A percentile compares a stretch with the other conserved stretches of the same genome.
Evolutionary conservation across 2,797 vertebrate species (phyloP).

Genomic region (Syngnathus acus): DNA sequence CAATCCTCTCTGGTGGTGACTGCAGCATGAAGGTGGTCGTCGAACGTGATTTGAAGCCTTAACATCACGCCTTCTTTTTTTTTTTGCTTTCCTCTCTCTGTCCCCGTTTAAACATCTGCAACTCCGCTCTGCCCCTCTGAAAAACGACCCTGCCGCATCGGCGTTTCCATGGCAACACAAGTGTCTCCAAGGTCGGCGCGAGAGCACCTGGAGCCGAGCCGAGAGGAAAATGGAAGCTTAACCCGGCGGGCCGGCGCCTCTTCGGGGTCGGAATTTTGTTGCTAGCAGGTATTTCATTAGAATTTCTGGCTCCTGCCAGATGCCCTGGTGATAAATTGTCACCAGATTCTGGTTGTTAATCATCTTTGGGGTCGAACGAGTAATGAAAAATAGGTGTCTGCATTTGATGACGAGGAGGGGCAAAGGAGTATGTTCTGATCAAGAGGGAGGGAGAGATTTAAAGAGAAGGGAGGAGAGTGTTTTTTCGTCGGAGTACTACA

Average conservation of each 20-base stretch:
- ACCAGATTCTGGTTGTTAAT: constrained; percentile 42
- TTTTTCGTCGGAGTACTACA: constrained; percentile 38
- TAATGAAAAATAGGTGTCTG: constrained; percentile 41
- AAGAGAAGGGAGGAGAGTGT: constrained; percentile 36
- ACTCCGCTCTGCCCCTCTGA: constrained; percentile 22
- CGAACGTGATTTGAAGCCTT: constrained; percentile 11
- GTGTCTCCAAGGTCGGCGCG: constrained; percentile 75
- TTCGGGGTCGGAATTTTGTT: constrained; percentile 1
- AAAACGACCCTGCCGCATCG: constrained; percentile 59
- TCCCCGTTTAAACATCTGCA: constrained; percentile 24
- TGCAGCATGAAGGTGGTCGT: not conserved
- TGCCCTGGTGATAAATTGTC: constrained; percentile 48
- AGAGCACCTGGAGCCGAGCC: constrained; percentile 34
- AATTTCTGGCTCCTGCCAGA: constrained; percentile 20
- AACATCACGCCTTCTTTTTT: constrained; percentile 17
- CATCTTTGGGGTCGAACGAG: constrained; percentile 40
- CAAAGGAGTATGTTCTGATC: constrained; percentile 34
- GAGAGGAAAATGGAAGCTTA: constrained; percentile 43
- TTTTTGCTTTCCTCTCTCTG: constrained; percentile 23
- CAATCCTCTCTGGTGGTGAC: not conserved
- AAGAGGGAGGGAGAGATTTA: constrained; percentile 40
- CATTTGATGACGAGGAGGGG: constrained; percentile 38
- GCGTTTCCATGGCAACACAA: constrained; percentile 83
- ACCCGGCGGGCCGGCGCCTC: constrained; percentile 17
- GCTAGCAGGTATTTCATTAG: constrained; percentile 49